Conservation (phyloP, 2,797 vertebrate species). For the Enteromius fasciolatus region DNA sequence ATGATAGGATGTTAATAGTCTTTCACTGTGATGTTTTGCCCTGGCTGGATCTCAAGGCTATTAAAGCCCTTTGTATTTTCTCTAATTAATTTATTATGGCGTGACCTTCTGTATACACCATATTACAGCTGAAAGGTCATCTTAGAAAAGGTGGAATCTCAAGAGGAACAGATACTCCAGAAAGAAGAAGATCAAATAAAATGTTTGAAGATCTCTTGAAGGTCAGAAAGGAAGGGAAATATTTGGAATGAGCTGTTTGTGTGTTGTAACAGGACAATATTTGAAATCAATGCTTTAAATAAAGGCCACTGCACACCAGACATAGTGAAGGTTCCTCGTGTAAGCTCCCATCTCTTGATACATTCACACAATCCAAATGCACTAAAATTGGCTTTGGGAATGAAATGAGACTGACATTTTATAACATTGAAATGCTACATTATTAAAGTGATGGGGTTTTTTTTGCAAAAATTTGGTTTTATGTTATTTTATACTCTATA, state of each 20-base stretch:
- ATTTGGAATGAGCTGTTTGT: slow-evolving; percentile 18
- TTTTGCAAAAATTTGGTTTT: background rate
- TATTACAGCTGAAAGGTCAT: slow-evolving; percentile 24
- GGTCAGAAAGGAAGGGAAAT: slow-evolving; percentile 1
- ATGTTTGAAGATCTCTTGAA: background rate
- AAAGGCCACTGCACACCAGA: slow-evolving; percentile 14
- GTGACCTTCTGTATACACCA: slow-evolving; percentile 16
- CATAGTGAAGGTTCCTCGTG: background rate
- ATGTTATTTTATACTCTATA: background rate
- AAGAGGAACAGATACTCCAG: slow-evolving; percentile 21
- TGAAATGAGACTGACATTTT: background rate
- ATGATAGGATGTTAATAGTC: background rate
- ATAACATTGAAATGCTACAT: background rate
- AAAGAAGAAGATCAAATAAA: slow-evolving; percentile 12
- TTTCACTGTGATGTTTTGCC: background rate
- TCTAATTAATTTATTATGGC: slow-evolving; percentile 32
- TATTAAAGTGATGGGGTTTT: background rate
- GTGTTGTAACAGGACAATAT: background rate
- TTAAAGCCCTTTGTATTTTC: slow-evolving; percentile 12
- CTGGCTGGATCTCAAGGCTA: slow-evolving; percentile 5
- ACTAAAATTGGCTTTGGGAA: background rate
- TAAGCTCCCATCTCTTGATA: background rate
- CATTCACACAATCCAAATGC: background rate
- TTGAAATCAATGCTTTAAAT: slow-evolving; percentile 28
- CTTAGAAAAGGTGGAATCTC: slow-evolving; percentile 34